A percentile compares a stretch with the other conserved stretches of the same genome.
These are phyloP conservation scores for Tuberolachnus salignus DNA, from an alignment of 2,888 invertebrate species.

Conservation along the genomic window DNA sequence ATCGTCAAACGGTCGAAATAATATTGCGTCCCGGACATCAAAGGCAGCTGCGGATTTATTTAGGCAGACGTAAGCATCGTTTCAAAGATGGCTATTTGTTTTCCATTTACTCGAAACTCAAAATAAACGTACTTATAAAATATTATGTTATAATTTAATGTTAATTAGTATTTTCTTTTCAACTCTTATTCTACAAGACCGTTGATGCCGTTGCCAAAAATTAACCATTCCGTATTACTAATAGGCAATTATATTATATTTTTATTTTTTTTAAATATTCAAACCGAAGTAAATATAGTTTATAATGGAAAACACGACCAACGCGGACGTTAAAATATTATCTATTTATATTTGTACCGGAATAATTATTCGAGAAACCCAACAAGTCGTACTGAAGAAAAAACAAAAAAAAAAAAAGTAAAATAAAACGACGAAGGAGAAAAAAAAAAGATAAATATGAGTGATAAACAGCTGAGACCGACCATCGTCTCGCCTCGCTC, in stretches of 20 bases:
- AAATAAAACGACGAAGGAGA: too few relatives aligned
- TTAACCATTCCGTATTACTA: neutral
- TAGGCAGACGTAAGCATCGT: neutral
- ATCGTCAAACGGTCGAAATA: neutral
- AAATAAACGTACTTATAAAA: too few relatives aligned
- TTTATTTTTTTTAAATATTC: neutral
- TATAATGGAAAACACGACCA: too few relatives aligned
- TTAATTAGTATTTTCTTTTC: neutral
- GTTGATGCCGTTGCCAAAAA: neutral
- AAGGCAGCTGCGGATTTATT: constrained; percentile 14
- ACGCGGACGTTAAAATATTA: too few relatives aligned
- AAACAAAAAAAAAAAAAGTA: too few relatives aligned
- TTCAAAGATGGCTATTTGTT: constrained; percentile 10
- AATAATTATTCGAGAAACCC: too few relatives aligned
- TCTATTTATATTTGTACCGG: too few relatives aligned
- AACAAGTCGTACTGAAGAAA: too few relatives aligned
- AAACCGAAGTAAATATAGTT: too few relatives aligned
- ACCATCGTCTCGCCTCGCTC: too few relatives aligned
- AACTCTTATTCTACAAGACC: neutral
- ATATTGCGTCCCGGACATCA: constrained; percentile 3
- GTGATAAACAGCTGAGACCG: too few relatives aligned
- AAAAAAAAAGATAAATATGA: too few relatives aligned
- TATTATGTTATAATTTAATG: neutral
- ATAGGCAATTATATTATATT: neutral
- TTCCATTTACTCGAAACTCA: neutral